Conservation (phyloP, 2,888 invertebrate species). For the Melieria omissa region DNA sequence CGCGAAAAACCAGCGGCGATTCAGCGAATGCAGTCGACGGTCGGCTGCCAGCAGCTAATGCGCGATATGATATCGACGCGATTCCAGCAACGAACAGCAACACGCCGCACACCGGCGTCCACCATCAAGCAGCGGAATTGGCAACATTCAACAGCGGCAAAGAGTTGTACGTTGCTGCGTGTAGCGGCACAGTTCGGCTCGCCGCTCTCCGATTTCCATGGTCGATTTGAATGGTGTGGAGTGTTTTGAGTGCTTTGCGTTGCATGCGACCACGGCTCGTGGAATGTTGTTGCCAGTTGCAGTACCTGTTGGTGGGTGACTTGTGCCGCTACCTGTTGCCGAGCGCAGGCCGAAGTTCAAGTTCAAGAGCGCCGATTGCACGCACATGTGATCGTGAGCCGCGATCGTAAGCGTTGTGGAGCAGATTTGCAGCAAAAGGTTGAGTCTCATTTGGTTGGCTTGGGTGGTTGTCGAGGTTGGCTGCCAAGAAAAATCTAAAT, state of each 20-base stretch:
- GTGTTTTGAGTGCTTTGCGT: too few relatives aligned
- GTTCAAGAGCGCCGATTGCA: constrained; percentile 52
- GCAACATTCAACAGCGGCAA: too few relatives aligned
- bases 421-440: too few relatives aligned
- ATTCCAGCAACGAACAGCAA: constrained; percentile 10
- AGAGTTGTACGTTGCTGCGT: not conserved
- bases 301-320: constrained; percentile 29
- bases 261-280: too few relatives aligned
- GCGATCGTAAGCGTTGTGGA: too few relatives aligned
- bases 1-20: constrained; percentile 6
- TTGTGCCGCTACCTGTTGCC: not conserved
- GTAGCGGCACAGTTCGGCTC: not conserved
- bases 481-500: too few relatives aligned
- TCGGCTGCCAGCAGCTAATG: constrained; percentile 1
- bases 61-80: constrained; percentile 17
- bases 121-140: too few relatives aligned
- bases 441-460: too few relatives aligned
- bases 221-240: too few relatives aligned
- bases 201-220: not conserved
- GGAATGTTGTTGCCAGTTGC: not conserved
- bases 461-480: too few relatives aligned
- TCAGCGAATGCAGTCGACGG: not conserved
- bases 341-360: constrained; percentile 50
- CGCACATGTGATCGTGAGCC: not conserved
- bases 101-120: too few relatives aligned